These are phyloP conservation scores for Gnathonemus echidnorhynchus DNA, from an alignment of 2,113 vertebrate genomes.

Conservation along the genomic window DNA sequence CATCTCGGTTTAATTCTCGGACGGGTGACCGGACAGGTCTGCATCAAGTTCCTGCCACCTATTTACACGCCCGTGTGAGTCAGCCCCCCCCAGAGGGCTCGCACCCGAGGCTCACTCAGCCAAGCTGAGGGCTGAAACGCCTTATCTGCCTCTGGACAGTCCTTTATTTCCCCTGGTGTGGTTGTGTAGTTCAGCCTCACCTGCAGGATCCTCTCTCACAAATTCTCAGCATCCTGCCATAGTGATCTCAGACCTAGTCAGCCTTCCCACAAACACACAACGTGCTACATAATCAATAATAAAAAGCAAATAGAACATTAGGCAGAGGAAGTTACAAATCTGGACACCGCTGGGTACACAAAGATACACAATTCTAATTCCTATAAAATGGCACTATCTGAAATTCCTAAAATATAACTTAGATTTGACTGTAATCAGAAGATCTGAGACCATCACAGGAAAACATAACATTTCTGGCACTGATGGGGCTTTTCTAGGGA, in stretches of 20 bases:
- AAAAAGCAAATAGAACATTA: not conserved
- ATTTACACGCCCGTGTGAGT: not conserved
- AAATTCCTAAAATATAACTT: not conserved
- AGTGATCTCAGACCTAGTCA: not conserved
- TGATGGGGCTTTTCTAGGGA: not conserved
- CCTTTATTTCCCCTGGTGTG: not conserved
- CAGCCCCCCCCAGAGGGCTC: not conserved
- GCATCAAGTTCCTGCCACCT: not conserved
- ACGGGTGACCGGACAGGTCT: not conserved
- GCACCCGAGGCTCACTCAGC: not conserved
- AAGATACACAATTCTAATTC: not conserved
- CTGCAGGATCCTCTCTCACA: not conserved
- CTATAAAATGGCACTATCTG: not conserved
- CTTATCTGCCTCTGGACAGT: not conserved
- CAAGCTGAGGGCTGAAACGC: not conserved
- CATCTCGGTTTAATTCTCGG: not conserved
- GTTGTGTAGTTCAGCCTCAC: not conserved
- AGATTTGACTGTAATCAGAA: not conserved
- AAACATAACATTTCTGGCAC: not conserved
- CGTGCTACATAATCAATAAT: not conserved
- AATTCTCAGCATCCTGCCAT: not conserved
- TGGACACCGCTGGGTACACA: not conserved
- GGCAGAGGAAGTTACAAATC: not conserved
- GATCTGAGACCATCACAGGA: not conserved
- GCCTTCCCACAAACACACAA: not conserved